Evolutionary conservation across 2,113 vertebrate genomes (phyloP), one percentile per base, ranked within the genome.

Genomic region (Serilophus lunatus): DNA sequence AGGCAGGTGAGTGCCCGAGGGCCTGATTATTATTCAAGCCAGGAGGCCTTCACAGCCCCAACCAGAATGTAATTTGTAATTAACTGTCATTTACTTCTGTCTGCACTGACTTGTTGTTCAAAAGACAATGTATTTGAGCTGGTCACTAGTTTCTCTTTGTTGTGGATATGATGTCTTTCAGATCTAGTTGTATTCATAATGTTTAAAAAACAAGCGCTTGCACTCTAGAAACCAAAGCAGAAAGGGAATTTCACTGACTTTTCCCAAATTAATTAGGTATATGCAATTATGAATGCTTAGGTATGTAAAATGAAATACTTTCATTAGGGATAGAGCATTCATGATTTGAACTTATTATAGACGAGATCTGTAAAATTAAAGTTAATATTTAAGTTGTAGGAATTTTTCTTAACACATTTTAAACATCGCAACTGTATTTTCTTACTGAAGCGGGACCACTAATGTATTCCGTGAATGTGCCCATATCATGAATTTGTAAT

Each of bases 51-150:
- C 96, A 93, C 92, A 96, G 97, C 97, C 97, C 97, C 97, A 92
- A 96, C 97, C 97, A 97, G 98, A 98, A 97, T 98, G 98, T 98
- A 98, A 98, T 98, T 98, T 98, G 98, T 98, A 98, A 98, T 98
- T 98, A 98, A 98, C 98, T 98, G 98, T 98, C 98, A 98, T 98
- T 98, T 98, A 98, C 98, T 97, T 97, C 97, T 98, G 93, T 98
- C 96, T 98, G 96, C 97, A 95, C 93, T 97, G 98, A 97, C 98
- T 98, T 97, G 97, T 97, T 98, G 98, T 98, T 98, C 96, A 97
- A 98, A 98, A 98, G 97, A 96, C 97, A 96, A 94, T 97, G 94
- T 89, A 96, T 94, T 95, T 92, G 96, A 94, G 96, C 97, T 96
- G 98, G 98, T 96, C 98, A 98, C 97, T 97, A 82, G 92, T 90